phyloP scores from a whole-genome alignment of 2,113 vertebrate species.

The Pitta sordida region DNA sequence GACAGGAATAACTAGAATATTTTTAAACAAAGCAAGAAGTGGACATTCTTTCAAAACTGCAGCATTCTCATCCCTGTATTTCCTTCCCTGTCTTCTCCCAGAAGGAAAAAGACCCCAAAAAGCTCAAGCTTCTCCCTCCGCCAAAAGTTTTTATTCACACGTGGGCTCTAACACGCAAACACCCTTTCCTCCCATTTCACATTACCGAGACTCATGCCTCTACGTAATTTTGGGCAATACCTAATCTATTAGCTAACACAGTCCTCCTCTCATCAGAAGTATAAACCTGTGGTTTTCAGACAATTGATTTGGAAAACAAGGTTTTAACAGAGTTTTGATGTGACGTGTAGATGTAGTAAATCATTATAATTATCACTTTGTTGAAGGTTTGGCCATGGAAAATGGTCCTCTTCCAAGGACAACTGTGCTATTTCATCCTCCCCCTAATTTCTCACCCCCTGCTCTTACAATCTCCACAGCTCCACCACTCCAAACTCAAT shows the following conservation, averaged over 20 bases:
- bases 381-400: background rate
- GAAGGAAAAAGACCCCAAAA: background rate
- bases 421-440: accelerated
- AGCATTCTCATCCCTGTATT: background rate
- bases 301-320: background rate
- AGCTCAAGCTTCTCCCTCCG: background rate
- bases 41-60: background rate
- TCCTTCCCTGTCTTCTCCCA: background rate
- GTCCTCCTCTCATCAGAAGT: background rate
- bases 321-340: background rate
- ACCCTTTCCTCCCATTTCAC: background rate
- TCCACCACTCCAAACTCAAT: background rate
- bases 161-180: background rate
- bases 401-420: background rate
- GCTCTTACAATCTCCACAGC: background rate
- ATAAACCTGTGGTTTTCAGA: background rate
- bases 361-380: background rate
- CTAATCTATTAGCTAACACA: background rate
- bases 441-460: background rate
- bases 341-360: accelerated
- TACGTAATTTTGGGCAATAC: background rate
- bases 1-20: background rate
- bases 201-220: accelerated
- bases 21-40: constrained; percentile 19
- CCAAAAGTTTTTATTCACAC: background rate